Base-by-base conservation (phyloP, 2,888 invertebrate species). In the Pollenia griseotomentosa region DNA sequence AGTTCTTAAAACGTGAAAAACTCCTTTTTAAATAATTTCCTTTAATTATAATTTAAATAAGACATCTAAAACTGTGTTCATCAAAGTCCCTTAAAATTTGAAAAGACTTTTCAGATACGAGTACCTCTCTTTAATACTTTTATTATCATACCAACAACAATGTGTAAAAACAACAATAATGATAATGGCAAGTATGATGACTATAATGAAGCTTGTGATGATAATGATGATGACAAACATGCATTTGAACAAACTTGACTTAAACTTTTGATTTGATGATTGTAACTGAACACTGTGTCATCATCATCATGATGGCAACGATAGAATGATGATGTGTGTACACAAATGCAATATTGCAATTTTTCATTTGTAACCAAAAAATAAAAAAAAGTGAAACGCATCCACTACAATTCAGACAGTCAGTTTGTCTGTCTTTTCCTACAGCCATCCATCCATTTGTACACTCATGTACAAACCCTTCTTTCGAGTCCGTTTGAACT, bases 181-280 rank as follows among this genome's bases (percentile, higher is more conserved):
- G 33, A 61, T 44, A 19, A 77, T 33, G 57, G 57, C 40, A 59
- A 68, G 16, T 51, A 40, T 70, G 63, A 33, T 68, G 48, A 48
- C n/a, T 46, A 68, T 40, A 10, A 79, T 48, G 59, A 61, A 44
- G 59, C 65, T 65, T 68, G 3, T 57, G n/a, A 33, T 19, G 59
- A 63, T 42, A 55, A 53, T 61, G 42, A 83, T 57, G 82, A 73
- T 66, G 79, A 79, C 57, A 75, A 80, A 83, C 83, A 74, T 79
- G 68, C 70, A 75, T 83, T 77, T 71, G 57, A 80, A 70, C 53
- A 71, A 71, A 83, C 23, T 80, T 87, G 77, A 81, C 77, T 68
- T 77, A 68, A 84, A 78, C 77, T 78, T 81, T 77, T 77, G 80
- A 84, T 83, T 81, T 84, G 77, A 66, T 74, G 77, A 61, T 84